These are phyloP conservation scores for Peucedramus taeniatus DNA, from an alignment of 2,113 vertebrate genomes.

Conservation along the genomic window DNA sequence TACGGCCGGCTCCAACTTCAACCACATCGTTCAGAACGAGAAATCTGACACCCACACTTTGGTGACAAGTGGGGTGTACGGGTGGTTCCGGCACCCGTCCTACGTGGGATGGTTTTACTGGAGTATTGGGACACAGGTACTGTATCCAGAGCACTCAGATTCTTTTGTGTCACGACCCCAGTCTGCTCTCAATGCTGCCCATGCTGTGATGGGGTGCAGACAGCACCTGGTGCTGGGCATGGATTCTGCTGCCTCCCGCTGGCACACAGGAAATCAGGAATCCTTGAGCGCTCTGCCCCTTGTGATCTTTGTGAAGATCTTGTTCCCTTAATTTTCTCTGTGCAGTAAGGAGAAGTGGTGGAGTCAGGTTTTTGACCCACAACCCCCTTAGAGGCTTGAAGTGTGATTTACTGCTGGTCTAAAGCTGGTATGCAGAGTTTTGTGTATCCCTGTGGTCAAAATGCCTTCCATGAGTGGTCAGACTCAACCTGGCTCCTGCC, in stretches of 20 bases:
- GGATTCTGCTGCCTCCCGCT: neutral
- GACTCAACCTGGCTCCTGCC: neutral
- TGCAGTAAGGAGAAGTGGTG: neutral
- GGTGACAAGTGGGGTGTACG: slow-evolving; percentile 91
- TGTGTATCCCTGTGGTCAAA: neutral
- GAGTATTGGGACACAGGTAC: slow-evolving; percentile 97
- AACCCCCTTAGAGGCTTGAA: accelerated
- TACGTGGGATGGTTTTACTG: slow-evolving; percentile 99
- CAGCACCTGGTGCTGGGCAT: neutral
- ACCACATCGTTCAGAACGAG: slow-evolving; percentile 98
- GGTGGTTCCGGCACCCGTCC: slow-evolving; percentile 92
- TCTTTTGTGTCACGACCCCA: accelerated
- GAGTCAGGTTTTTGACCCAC: neutral
- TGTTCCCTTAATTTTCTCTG: neutral
- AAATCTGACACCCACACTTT: slow-evolving; percentile 91
- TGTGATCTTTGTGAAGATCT: neutral
- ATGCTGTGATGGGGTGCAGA: neutral
- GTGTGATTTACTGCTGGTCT: neutral
- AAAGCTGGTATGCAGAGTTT: neutral
- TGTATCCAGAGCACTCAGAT: accelerated
- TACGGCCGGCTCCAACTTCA: slow-evolving; percentile 97
- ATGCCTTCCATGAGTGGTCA: accelerated
- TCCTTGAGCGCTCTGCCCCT: accelerated
- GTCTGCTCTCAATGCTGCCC: neutral
- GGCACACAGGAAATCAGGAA: neutral